A percentile compares a stretch with the other conserved stretches of the same genome.
Conservation (phyloP, 2,888 invertebrate species). For the Helleia helle region DNA sequence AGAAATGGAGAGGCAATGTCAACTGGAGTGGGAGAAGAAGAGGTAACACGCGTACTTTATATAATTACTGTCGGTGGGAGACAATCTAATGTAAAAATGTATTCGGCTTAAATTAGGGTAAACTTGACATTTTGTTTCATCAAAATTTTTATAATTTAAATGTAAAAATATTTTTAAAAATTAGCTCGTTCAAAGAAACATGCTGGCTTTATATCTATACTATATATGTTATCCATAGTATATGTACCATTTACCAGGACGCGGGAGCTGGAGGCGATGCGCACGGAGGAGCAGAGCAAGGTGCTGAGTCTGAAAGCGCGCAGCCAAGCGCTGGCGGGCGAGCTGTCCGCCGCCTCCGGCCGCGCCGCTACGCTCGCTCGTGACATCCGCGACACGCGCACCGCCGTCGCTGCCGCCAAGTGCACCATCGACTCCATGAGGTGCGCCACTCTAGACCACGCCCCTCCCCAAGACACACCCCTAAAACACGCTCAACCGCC, state of each 20-base stretch:
- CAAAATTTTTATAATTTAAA: too few species aligned
- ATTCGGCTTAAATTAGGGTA: too few species aligned
- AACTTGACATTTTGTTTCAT: too few species aligned
- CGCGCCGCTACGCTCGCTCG: slow-evolving; percentile 47
- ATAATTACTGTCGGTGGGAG: too few species aligned
- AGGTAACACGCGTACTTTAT: slow-evolving; percentile 60
- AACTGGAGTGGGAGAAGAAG: slow-evolving; percentile 97
- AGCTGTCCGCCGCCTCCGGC: slow-evolving; percentile 76
- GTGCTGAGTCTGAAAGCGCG: slow-evolving; percentile 89
- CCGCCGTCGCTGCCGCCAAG: slow-evolving; percentile 92
- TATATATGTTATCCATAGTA: background rate
- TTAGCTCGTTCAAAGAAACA: too few species aligned
- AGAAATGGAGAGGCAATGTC: slow-evolving; percentile 95
- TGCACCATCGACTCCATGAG: slow-evolving; percentile 97
- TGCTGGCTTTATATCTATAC: too few species aligned
- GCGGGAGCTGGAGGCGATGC: slow-evolving; percentile 88
- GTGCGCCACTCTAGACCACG: slow-evolving; percentile 25
- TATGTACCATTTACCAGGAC: slow-evolving; percentile 51
- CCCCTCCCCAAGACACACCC: slow-evolving; percentile 6
- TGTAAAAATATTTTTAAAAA: too few species aligned
- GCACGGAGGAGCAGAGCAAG: slow-evolving; percentile 89
- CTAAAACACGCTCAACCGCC: slow-evolving; percentile 5
- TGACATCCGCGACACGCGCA: slow-evolving; percentile 62
- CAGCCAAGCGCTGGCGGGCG: slow-evolving; percentile 87
- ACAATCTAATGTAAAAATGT: too few species aligned